phyloP scores from a whole-genome alignment of 2,797 vertebrate species.

The Sebastes matsubarae region DNA sequence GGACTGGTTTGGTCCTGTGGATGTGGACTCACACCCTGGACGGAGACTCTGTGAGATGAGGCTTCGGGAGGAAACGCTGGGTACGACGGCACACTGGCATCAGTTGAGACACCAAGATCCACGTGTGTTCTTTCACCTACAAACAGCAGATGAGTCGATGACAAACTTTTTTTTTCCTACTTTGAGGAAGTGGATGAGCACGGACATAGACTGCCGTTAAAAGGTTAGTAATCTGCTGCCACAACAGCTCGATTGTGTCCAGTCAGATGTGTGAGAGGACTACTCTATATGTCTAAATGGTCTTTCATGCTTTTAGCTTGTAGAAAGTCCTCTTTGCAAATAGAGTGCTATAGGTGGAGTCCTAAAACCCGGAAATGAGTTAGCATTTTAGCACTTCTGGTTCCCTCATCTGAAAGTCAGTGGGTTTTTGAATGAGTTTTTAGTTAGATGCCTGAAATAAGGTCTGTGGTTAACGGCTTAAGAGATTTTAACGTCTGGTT shows the following conservation, averaged over 20 bases:
- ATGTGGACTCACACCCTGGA: background rate
- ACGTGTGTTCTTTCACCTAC: slow-evolving; percentile 16
- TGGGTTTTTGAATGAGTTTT: too few species aligned
- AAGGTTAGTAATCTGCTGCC: background rate
- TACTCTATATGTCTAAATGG: background rate
- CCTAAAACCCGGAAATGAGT: too few species aligned
- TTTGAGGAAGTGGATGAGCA: background rate
- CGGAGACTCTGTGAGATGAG: background rate
- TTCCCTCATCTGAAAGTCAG: too few species aligned
- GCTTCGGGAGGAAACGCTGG: background rate
- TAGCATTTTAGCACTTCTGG: too few species aligned
- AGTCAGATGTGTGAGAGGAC: background rate
- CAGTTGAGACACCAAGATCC: slow-evolving; percentile 1
- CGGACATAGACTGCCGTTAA: background rate
- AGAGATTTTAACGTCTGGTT: too few species aligned
- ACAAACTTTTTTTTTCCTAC: background rate
- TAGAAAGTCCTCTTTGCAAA: too few species aligned
- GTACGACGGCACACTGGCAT: background rate
- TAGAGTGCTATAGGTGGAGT: too few species aligned
- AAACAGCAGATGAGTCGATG: background rate
- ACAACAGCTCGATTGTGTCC: background rate
- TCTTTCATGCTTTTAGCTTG: too few species aligned
- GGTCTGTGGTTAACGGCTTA: too few species aligned
- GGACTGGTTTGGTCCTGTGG: background rate
- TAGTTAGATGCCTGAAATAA: too few species aligned